phyloP scores from a whole-genome alignment of 2,888 invertebrate genomes.

The Fissipunctia ypsillon region DNA sequence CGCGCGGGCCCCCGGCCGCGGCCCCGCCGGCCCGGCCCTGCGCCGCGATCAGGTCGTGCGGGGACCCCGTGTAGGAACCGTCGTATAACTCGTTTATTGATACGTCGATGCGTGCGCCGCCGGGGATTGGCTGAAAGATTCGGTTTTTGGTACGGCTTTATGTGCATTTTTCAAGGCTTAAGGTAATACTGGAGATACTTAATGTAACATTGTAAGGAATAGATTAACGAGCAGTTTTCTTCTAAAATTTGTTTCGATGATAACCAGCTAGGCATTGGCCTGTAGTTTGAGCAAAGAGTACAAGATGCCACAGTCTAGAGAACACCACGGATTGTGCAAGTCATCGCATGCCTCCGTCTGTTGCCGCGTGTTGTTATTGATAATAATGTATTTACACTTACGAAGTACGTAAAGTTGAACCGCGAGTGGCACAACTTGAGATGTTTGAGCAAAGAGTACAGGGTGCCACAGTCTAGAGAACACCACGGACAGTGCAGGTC shows the following conservation, averaged over 20 bases:
- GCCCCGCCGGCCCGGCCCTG: conserved; percentile 92
- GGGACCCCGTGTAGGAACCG: conserved; percentile 98
- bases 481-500: conserved; percentile 99
- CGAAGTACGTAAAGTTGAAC: conserved; percentile 97
- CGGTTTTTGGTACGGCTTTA: neutral
- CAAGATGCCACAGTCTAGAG: conserved; percentile 95
- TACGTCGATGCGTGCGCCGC: conserved; percentile 97
- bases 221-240: neutral
- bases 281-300: conserved; percentile 90
- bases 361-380: conserved; percentile 97
- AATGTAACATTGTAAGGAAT: neutral
- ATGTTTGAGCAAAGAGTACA: conserved; percentile 98
- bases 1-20: conserved; percentile 91
- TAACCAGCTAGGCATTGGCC: too few species aligned
- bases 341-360: conserved; percentile 98
- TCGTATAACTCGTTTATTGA: conserved; percentile 98
- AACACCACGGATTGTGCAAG: conserved; percentile 99
- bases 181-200: neutral
- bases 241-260: neutral
- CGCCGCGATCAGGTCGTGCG: conserved; percentile 96
- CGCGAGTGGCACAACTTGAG: conserved; percentile 98
- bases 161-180: neutral
- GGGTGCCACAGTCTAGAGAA: conserved; percentile 95
- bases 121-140: conserved; percentile 91
- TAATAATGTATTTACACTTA: conserved; percentile 83